These are phyloP conservation scores for Agrypnus murinus DNA, from an alignment of 2,888 invertebrate species.

Conservation along the genomic window DNA sequence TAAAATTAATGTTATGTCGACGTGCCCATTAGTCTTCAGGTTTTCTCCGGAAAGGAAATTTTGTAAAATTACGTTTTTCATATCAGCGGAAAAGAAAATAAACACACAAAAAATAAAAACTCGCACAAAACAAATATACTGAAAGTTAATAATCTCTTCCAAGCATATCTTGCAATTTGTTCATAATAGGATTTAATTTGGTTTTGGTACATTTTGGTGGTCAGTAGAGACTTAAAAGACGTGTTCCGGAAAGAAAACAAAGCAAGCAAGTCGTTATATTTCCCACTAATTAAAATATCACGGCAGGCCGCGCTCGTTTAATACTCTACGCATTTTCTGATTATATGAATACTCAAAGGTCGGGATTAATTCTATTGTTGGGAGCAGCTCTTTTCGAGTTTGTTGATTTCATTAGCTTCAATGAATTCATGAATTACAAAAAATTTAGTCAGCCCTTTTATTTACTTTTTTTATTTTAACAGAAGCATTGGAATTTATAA, in stretches of 20 bases:
- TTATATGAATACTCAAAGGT: constrained; percentile 55
- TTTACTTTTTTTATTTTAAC: background rate
- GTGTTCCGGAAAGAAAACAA: constrained; percentile 56
- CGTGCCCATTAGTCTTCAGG: too few species aligned
- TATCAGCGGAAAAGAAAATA: too few species aligned
- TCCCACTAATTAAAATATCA: constrained; percentile 58
- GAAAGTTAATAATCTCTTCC: too few species aligned
- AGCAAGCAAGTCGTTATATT: constrained; percentile 52
- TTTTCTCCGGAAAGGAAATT: too few species aligned
- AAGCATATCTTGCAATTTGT: constrained; percentile 23
- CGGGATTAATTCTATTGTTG: constrained; percentile 51
- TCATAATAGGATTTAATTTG: constrained; percentile 41
- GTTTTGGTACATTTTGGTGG: constrained; percentile 46
- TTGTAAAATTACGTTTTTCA: too few species aligned
- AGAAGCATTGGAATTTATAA: too few species aligned
- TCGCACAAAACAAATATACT: too few species aligned
- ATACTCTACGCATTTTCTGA: constrained; percentile 56
- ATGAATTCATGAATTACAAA: constrained; percentile 43
- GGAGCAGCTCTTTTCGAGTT: constrained; percentile 43
- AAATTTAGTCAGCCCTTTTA: constrained; percentile 22
- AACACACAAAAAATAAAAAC: too few species aligned
- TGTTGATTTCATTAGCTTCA: constrained; percentile 46
- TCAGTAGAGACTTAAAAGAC: constrained; percentile 51
- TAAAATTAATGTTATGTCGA: too few species aligned
- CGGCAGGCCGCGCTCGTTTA: constrained; percentile 55